These are phyloP conservation scores for Platycheirus rosarum DNA, from an alignment of 2,888 invertebrate species.

Conservation along the genomic window DNA sequence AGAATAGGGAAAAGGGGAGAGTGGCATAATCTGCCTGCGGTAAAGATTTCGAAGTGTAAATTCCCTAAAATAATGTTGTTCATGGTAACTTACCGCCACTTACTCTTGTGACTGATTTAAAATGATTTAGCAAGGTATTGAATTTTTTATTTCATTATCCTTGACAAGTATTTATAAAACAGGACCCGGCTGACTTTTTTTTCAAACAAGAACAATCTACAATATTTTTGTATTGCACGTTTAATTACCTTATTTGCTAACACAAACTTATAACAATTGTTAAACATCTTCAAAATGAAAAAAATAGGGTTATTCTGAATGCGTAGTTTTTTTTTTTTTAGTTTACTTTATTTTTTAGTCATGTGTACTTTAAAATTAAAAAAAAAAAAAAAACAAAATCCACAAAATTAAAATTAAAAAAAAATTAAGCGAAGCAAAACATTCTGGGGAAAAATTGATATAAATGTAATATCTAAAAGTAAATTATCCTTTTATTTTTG, in stretches of 20 bases:
- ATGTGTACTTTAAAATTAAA: slow-evolving; percentile 26
- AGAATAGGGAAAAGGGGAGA: not conserved
- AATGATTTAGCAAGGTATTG: slow-evolving; percentile 5
- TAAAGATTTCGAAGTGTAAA: no score
- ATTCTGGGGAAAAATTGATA: slow-evolving; percentile 72
- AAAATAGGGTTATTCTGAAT: slow-evolving; percentile 9
- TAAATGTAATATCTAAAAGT: slow-evolving; percentile 47
- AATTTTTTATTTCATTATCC: not conserved
- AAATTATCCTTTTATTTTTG: slow-evolving; percentile 73
- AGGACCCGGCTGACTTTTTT: not conserved
- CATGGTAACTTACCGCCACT: not conserved
- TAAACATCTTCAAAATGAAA: not conserved
- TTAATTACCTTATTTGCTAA: slow-evolving; percentile 9
- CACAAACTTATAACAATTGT: not conserved
- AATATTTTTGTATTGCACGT: slow-evolving; percentile 9
- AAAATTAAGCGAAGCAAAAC: slow-evolving; percentile 56
- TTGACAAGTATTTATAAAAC: slow-evolving; percentile 11
- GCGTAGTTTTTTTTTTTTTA: slow-evolving; percentile 6
- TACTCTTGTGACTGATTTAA: slow-evolving; percentile 46
- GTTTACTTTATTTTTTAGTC: slow-evolving; percentile 24
- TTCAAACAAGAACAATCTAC: not conserved
- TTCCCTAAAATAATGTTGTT: not conserved
- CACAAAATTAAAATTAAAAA: slow-evolving; percentile 13
- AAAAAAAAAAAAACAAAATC: slow-evolving; percentile 35
- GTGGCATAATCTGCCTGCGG: no score